phyloP scores from a whole-genome alignment of 2,797 vertebrate genomes.

The Pogonophryne albipinna region DNA sequence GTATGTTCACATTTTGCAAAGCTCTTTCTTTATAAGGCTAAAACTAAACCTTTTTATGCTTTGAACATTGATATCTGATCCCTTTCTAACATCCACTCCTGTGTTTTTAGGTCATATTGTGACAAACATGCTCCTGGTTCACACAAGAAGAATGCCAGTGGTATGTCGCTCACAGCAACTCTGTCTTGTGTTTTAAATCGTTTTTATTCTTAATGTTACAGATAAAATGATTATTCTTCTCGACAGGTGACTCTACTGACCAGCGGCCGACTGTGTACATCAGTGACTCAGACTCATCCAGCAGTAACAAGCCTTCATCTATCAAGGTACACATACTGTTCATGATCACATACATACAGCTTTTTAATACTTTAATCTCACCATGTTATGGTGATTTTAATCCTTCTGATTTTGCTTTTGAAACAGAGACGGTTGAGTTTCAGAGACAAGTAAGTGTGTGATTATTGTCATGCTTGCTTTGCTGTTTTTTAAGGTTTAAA shows the following conservation, averaged over 20 bases:
- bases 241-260: slow-evolving; percentile 5
- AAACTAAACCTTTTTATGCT: neutral
- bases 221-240: neutral
- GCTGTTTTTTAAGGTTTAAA: neutral
- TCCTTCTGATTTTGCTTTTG: slow-evolving; percentile 33
- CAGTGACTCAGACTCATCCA: slow-evolving; percentile 31
- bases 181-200: neutral
- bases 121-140: slow-evolving; percentile 37
- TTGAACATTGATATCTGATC: neutral
- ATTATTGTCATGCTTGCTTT: neutral
- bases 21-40: neutral
- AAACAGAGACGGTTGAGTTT: slow-evolving; percentile 48
- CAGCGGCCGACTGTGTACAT: neutral
- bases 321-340: slow-evolving; percentile 41
- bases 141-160: neutral
- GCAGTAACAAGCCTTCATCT: rapidly evolving
- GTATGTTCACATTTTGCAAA: slow-evolving; percentile 17
- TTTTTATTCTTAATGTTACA: neutral
- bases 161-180: slow-evolving; percentile 26
- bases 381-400: neutral
- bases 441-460: slow-evolving; percentile 51
- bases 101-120: slow-evolving; percentile 55
- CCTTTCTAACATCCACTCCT: neutral
- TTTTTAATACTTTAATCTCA: neutral
- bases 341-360: neutral